phyloP scores from a whole-genome alignment of 1,140 invertebrate genomes.

The Diorhabda sublineata region DNA sequence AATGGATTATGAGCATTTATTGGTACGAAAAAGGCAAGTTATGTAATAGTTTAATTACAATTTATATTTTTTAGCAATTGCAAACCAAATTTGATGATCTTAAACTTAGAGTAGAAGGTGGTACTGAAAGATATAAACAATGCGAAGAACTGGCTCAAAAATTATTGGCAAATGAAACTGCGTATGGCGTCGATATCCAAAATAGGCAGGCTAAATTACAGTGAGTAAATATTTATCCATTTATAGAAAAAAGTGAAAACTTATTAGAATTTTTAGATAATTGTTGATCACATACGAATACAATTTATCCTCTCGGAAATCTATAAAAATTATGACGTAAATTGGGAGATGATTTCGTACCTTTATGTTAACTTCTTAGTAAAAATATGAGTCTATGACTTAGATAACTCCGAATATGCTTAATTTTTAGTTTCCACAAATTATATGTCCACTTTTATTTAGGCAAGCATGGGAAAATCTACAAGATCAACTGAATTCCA shows the following conservation, averaged over 20 bases:
- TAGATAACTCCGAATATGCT: too few relatives aligned
- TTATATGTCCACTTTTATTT: slow-evolving; percentile 16
- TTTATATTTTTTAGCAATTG: slow-evolving; percentile 58
- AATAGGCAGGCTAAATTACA: slow-evolving; percentile 81
- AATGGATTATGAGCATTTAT: slow-evolving; percentile 93
- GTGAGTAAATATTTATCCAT: slow-evolving; percentile 52
- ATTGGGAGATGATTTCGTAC: too few relatives aligned
- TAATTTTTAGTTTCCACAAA: too few relatives aligned
- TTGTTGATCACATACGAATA: too few relatives aligned
- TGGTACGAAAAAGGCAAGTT: slow-evolving; percentile 53
- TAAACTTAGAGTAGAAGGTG: slow-evolving; percentile 85
- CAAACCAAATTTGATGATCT: slow-evolving; percentile 95
- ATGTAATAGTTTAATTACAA: slow-evolving; percentile 10
- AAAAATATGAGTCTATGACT: too few relatives aligned
- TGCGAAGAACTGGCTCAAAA: slow-evolving; percentile 90
- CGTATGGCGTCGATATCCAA: slow-evolving; percentile 84
- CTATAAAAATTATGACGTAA: background rate
- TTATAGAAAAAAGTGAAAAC: background rate
- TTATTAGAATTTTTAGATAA: background rate
- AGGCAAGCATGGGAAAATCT: slow-evolving; percentile 86
- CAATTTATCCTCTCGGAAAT: too few relatives aligned
- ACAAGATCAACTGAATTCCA: slow-evolving; percentile 76
- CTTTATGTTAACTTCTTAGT: too few relatives aligned
- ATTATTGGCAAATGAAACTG: slow-evolving; percentile 80
- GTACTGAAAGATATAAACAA: slow-evolving; percentile 86